Base-by-base conservation (phyloP, 2,888 invertebrate genomes). In the Drosophila dives region DNA sequence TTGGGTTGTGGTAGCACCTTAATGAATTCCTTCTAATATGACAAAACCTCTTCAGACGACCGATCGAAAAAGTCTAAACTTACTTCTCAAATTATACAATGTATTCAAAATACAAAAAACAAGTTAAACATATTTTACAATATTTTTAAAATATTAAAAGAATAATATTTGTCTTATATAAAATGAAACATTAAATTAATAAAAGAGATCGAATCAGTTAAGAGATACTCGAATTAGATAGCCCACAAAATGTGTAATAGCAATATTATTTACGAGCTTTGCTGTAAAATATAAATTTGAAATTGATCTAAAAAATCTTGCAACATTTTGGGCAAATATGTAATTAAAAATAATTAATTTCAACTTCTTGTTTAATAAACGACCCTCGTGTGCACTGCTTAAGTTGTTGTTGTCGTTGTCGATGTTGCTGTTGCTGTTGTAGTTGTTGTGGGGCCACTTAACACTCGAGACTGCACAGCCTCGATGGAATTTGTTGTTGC, bases 391-490 rank as follows among this genome's bases (percentile, higher is more conserved):
- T 36, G 42, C n/a, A 40, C 15, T 64, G 63, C 34, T 53, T 32
- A 26, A 68, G 54, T 48, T 64, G 64, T 36, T 32, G 33, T 17
- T 40, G 59, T 33, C 20, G 38, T 3, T 42, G 55, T 38, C 29
- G n/a, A 15, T n/a, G 38, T 40, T 3, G 32, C 40, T 40, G 49
- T 33, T 20, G 53, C 4, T 4, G 20, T 34, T 20, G 34, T 29
- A 15, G 34, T 17, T 15, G 29, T 56, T 26, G 50, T 64, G 54
- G 36, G 53, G 69, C 70, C 79, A 79, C 70, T 81, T 78, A 81
- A 74, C 78, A 78, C 75, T 81, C 71, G 56, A 76, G 48, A 61
- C 55, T 61, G 60, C 77, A 81, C 73, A 81, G 77, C 65, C 76
- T 69, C 59, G 66, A 38, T 77, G 80, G 65, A 71, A 77, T 55